Evolutionary conservation across 2,888 invertebrate species (phyloP), one percentile per base, ranked within the genome.

Genomic region (Dinocampus coccinellae): DNA sequence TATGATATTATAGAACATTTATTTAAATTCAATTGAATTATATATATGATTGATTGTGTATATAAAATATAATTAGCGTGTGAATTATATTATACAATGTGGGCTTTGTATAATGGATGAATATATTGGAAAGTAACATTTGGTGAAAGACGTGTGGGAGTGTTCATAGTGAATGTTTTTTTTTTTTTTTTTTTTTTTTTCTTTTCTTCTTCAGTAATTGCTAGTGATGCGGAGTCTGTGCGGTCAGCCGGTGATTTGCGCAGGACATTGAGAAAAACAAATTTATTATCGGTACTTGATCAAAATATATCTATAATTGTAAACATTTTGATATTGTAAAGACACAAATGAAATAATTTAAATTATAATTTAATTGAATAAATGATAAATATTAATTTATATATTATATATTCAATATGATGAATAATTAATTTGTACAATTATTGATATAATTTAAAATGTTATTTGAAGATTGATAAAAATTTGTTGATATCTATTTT

Each of bases 191-290:
- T 3, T 4, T n/a, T 13, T n/a, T n/a, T n/a, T n/a, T n/a, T n/a
- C n/a, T n/a, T n/a, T n/a, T n/a, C n/a, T n/a, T n/a, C n/a, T n/a
- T 16, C n/a, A 6, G 47, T 47, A 24, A 47, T 26, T 60, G 24
- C 20, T 29, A 61, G 29, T 76, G 75, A 79, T 74, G 77, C 73
- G 70, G 76, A 53, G 61, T 61, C 64, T 72, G 61, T 74, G 74
- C 73, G 73, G 76, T 80, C 83, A 82, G 82, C 82, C 82, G 82
- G 80, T 78, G 73, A 65, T 62, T 20, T 20, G 33, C 60, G 24
- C 39, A 64, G 70, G 71, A 60, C 64, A 72, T 72, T 39, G 66
- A 75, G n/a, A 68, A 47, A 55, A 20, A 63, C 62, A 57, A 69
- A 20, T 47, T 16, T 47, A 47, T 47, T 47, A 9, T 47, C 16